Base-by-base conservation (phyloP, 2,797 vertebrate genomes). In the Discoglossus pictus region DNA sequence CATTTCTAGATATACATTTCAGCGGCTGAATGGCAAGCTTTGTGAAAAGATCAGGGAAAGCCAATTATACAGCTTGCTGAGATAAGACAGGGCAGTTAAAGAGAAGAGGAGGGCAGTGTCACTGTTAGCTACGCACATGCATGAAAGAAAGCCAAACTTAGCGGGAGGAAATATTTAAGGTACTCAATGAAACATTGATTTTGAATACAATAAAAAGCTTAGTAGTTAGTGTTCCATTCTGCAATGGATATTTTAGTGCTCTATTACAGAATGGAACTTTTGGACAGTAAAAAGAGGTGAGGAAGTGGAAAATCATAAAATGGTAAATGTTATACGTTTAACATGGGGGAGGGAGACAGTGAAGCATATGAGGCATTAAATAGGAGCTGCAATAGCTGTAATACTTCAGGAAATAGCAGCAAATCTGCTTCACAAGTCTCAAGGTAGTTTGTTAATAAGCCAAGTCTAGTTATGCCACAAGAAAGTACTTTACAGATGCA, bases 251-350 rank as follows among this genome's bases (percentile, higher is more conserved):
- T 52, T 34, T 52, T 31, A 31, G 24, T 52, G 15, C 48, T n/a
- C n/a, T 12, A 13, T 48, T 34, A 34, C 25, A 16, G 48, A 31
- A 31, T 17, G 13, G 48, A 52, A 31, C 25, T 10, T 52, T 31
- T 31, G 6, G 7, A n/a, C 25, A 31, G 6, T 52, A 52, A 52
- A 31, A 16, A 7, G 46, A 52, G 48, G 48, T 52, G 48, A 31
- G 16, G 11, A 52, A 52, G 48, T 52, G 25, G n/a, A 34, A 52
- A 34, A 52, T 48, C 48, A 52, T 52, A 52, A 52, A 52, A 52
- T 31, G 48, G 24, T 17, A 31, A 52, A 18, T 52, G 25, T 8
- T 17, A 16, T 23, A 52, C 15, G 17, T 34, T 52, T 52, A 52
- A 52, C 15, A 6, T 52, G 4, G 11, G 10, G n/a, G n/a, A 34